Conservation (phyloP, 1,140 invertebrate species). For the Aradophagus sp. region DNA sequence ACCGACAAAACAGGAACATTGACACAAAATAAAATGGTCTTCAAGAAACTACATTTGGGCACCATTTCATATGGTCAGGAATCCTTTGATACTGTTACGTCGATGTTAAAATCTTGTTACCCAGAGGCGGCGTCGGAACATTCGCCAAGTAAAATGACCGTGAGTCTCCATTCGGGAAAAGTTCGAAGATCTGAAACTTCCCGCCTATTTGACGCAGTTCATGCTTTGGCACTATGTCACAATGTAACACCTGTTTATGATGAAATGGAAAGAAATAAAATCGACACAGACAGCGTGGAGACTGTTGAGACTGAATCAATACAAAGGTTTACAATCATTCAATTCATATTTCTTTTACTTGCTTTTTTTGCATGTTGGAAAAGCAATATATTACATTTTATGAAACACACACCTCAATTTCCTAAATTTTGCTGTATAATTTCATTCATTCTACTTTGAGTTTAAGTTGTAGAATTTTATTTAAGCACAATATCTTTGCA, state of each 20-base stretch:
- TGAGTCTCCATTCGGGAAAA: constrained; percentile 69
- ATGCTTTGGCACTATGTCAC: constrained; percentile 96
- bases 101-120: constrained; percentile 73
- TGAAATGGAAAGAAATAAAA: constrained; percentile 62
- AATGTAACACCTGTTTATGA: constrained; percentile 99
- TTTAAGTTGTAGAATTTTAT: too few relatives aligned
- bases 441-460: too few relatives aligned
- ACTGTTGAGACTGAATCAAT: constrained; percentile 71
- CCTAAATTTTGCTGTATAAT: too few relatives aligned
- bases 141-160: constrained; percentile 62
- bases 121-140: constrained; percentile 25
- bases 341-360: too few relatives aligned
- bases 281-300: constrained; percentile 68
- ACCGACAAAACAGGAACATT: constrained; percentile 99
- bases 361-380: too few relatives aligned
- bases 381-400: too few relatives aligned
- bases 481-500: too few relatives aligned
- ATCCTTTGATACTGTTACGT: constrained; percentile 86
- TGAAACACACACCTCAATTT: too few relatives aligned
- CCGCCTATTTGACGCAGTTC: constrained; percentile 91
- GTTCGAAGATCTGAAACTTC: constrained; percentile 82
- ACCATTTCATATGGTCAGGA: constrained; percentile 91
- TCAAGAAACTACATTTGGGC: constrained; percentile 94
- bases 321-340: constrained; percentile 62
- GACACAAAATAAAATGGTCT: constrained; percentile 99